Conservation (phyloP, 1,140 invertebrate genomes). For the Bombyx mandarina region DNA sequence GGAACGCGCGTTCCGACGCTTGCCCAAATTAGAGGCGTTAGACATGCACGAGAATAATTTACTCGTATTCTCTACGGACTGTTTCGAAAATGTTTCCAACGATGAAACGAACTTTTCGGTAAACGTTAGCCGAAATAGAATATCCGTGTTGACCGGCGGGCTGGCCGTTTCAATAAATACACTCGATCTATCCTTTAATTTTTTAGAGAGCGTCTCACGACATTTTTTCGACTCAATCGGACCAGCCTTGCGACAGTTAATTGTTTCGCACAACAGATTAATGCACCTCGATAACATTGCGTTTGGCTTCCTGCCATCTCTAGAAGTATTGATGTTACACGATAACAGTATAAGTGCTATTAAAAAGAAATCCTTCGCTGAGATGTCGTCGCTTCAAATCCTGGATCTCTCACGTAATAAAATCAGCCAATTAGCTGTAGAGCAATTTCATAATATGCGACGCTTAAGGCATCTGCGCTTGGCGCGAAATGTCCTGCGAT, state of each 20-base stretch:
- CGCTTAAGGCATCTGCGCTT: constrained; percentile 81
- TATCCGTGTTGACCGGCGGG: constrained; percentile 73
- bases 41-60: constrained; percentile 81
- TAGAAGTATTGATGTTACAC: constrained; percentile 77
- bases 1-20: constrained; percentile 73
- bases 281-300: constrained; percentile 76
- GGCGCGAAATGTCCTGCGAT: constrained; percentile 79
- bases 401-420: constrained; percentile 33
- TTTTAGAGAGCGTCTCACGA: constrained; percentile 73
- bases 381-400: constrained; percentile 33
- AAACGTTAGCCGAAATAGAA: constrained; percentile 79
- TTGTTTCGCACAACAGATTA: constrained; percentile 80
- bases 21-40: constrained; percentile 76
- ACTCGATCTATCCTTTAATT: constrained; percentile 79
- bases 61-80: constrained; percentile 74
- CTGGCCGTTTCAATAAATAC: constrained; percentile 72
- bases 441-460: constrained; percentile 78
- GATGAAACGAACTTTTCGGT: constrained; percentile 71
- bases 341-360: constrained; percentile 79
- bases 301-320: constrained; percentile 68
- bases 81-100: constrained; percentile 75
- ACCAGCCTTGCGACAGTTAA: constrained; percentile 72
- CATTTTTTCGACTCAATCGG: constrained; percentile 73
- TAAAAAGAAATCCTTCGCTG: constrained; percentile 30
- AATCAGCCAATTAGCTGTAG: constrained; percentile 79